Percentiles rank a stretch among this genome's conserved stretches.
Conservation (phyloP, 2,888 invertebrate genomes). For the Anticlea derivata region DNA sequence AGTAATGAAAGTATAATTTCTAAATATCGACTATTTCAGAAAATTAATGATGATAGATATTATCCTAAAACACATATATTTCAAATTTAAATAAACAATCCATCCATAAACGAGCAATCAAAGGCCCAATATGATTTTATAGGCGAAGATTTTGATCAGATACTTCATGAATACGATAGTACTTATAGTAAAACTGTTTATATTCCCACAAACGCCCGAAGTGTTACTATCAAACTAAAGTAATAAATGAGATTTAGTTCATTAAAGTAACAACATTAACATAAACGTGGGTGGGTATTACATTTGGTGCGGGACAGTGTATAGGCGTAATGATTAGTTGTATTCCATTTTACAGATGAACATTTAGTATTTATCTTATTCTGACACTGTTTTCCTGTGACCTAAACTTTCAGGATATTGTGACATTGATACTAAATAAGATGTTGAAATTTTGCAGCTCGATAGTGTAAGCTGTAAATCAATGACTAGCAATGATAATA, state of each 20-base stretch:
- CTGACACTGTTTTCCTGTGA: slow-evolving; percentile 19
- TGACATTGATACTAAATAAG: slow-evolving; percentile 4
- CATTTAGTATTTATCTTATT: slow-evolving; percentile 14
- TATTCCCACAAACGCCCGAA: slow-evolving; percentile 64
- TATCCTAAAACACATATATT: slow-evolving; percentile 49
- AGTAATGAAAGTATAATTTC: slow-evolving; percentile 28
- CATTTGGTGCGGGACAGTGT: slow-evolving; percentile 38
- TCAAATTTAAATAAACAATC: slow-evolving; percentile 46
- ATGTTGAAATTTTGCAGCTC: slow-evolving; percentile 17
- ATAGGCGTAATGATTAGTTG: slow-evolving; percentile 40
- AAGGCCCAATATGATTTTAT: slow-evolving; percentile 31
- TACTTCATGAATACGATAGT: slow-evolving; percentile 38
- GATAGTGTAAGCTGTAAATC: slow-evolving; percentile 29
- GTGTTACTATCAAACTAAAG: slow-evolving; percentile 52
- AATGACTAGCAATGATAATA: slow-evolving; percentile 40
- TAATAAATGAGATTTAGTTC: slow-evolving; percentile 67
- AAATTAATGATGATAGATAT: slow-evolving; percentile 45
- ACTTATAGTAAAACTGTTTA: slow-evolving; percentile 42
- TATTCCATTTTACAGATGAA: slow-evolving; percentile 28
- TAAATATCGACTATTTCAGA: slow-evolving; percentile 26
- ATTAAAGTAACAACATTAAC: slow-evolving; percentile 58
- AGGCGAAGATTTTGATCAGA: slow-evolving; percentile 25
- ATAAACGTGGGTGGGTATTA: slow-evolving; percentile 60
- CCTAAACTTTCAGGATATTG: slow-evolving; percentile 19
- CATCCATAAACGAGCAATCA: slow-evolving; percentile 46